Base-by-base conservation (phyloP, 2,888 invertebrate genomes). In the Matsumyia berberina region DNA sequence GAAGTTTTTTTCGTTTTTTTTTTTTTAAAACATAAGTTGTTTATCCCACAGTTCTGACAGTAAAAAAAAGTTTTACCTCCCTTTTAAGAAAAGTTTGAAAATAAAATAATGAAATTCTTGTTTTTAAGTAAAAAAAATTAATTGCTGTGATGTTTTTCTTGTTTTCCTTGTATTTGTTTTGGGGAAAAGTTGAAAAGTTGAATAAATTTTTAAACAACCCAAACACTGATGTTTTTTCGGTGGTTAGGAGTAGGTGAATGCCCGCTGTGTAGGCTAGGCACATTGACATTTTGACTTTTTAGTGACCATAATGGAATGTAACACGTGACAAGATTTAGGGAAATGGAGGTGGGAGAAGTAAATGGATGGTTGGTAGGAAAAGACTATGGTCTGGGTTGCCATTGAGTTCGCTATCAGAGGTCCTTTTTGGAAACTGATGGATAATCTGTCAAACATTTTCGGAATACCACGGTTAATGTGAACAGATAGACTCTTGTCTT, bases 141-240 rank as follows among this genome's bases (percentile, higher is more conserved):
- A 53, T 77, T 69, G 53, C 69, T n/a, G 4, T 24, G 39, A 37
- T 55, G 33, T 55, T 67, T 53, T 39, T 29, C 7, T 66, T 64
- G 35, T 55, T 35, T 76, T 19, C 15, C 17, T 29, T n/a, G 12
- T 24, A 15, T 31, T 53, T 39, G 12, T 9, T 44, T 53, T n/a
- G n/a, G n/a, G n/a, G 7, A 15, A 62, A 46, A 69, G 57, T 57
- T 49, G 12, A 35, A 44, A 57, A 69, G 35, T 69, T 62, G 5
- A 33, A 29, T 29, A 42, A 58, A 29, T 9, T 35, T 33, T 7
- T 33, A 3, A 31, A n/a, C 62, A 11, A 19, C n/a, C 0, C 44
- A 17, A 9, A 1, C n/a, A n/a, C 0, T 7, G 2, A 8, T 24
- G 39, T 39, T 12, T 42, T n/a, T n/a, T n/a, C n/a, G n/a, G n/a